These are phyloP conservation scores for Eutolmus rufibarbis DNA, from an alignment of 2,888 invertebrate species.

Conservation along the genomic window DNA sequence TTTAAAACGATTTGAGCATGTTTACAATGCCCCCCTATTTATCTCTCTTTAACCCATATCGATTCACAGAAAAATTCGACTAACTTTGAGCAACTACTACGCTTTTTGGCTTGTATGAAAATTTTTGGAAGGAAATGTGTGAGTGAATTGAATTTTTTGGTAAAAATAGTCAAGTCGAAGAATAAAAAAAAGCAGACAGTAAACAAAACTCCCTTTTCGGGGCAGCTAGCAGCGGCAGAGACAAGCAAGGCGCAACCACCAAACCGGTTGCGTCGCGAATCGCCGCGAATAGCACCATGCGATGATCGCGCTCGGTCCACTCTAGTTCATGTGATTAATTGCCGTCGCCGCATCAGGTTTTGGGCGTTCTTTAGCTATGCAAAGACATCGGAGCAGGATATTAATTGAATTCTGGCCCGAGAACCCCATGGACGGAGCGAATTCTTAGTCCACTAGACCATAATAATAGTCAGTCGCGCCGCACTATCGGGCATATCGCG, in stretches of 20 bases:
- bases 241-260: background rate
- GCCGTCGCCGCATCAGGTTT: background rate
- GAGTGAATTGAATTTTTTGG: background rate
- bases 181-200: background rate
- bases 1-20: background rate
- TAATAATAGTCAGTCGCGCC: background rate
- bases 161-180: background rate
- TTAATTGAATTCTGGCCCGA: background rate
- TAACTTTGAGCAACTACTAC: background rate
- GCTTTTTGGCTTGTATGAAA: background rate
- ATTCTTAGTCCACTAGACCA: background rate
- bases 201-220: background rate
- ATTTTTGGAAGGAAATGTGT: background rate
- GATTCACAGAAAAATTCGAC: background rate
- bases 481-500: background rate
- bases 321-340: conserved; percentile 22
- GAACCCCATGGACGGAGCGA: background rate
- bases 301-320: background rate
- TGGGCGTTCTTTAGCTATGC: background rate
- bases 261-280: background rate
- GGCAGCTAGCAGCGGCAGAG: background rate
- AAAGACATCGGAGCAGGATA: background rate
- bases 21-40: background rate
- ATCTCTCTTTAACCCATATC: background rate
- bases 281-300: background rate